Conservation (phyloP, 1,140 invertebrate genomes). For the Bathynomus jamesi region DNA sequence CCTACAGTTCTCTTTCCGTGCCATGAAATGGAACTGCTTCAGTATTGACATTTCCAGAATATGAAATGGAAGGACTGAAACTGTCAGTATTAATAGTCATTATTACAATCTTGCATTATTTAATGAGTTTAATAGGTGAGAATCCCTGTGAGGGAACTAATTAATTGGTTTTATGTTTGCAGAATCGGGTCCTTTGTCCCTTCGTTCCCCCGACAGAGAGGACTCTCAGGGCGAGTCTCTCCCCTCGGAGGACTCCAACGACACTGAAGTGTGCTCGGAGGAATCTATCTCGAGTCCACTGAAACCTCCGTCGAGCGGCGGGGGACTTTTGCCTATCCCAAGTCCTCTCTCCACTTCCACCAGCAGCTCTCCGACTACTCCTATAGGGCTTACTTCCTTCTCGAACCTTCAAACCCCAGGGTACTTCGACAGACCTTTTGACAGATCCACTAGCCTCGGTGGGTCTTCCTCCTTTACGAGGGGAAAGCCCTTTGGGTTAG, state of each 20-base stretch:
- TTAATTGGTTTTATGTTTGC: not conserved
- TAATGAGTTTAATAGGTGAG: too few relatives aligned
- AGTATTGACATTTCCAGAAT: too few relatives aligned
- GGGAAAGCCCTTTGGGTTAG: conserved; percentile 26
- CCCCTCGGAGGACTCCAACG: not conserved
- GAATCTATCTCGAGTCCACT: not conserved
- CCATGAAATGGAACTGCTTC: too few relatives aligned
- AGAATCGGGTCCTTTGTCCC: not conserved
- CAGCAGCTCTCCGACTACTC: not conserved
- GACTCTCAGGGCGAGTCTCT: not conserved
- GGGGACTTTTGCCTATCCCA: not conserved
- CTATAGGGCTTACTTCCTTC: not conserved
- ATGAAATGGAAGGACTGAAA: too few relatives aligned
- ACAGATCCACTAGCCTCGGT: not conserved
- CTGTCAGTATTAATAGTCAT: too few relatives aligned
- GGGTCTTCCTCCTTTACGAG: conserved; percentile 11
- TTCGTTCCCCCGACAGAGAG: not conserved
- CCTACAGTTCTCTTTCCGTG: too few relatives aligned
- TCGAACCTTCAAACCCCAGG: not conserved
- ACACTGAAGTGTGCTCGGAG: not conserved
- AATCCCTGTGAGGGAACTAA: too few relatives aligned
- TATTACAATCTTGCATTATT: too few relatives aligned
- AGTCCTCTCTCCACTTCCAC: not conserved
- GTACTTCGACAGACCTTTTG: not conserved
- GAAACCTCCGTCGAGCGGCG: too few relatives aligned